Base-by-base conservation (phyloP, 2,113 vertebrate species). In the Syngnathoides biaculeatus region DNA sequence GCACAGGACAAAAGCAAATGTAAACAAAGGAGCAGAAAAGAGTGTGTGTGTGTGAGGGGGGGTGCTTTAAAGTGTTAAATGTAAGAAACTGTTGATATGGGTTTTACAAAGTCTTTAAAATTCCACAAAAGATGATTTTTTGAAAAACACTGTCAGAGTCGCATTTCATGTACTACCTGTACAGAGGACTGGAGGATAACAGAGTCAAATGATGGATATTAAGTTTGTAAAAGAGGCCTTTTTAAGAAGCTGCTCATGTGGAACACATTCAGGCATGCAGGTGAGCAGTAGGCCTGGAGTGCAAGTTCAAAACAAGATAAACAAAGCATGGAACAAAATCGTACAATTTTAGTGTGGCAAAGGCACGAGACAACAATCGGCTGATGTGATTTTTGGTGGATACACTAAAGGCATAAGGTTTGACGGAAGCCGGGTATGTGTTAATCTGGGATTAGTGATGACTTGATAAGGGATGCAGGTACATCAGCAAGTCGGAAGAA, bases 381-480 rank as follows among this genome's bases (percentile, higher is more conserved):
- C 26, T 62, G 40, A 43, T 62, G 60, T 40, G 8, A 62, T 62
- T 40, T 43, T 30, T 11, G n/a, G 8, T 60, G 22, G n/a, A 26
- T 62, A 45, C 20, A 24, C 40, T 15, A 3, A 39, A 59, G 30
- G 57, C 19, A 19, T 19, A 39, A 19, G 35, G 1, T 7, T 19
- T 38, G 57, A 59, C 15, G 19, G 57, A 59, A 59, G 30, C 30
- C 57, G 39, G 57, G 30, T 58, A 19, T 58, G 56, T 39, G 57
- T 59, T 62, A 62, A 62, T 62, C 60, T 24, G 60, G 60, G 60
- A 62, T 62, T 42, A 62, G 60, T 43, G 12, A 62, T 62, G 40
- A 39, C 22, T 62, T 43, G 60, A 45, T 62, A 45, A 13, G 22
- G 43, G 22, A 24, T 43, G 55, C 55, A 26, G 22, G 8, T n/a